phyloP scores from a whole-genome alignment of 2,113 vertebrate genomes.

The Junco hyemalis region DNA sequence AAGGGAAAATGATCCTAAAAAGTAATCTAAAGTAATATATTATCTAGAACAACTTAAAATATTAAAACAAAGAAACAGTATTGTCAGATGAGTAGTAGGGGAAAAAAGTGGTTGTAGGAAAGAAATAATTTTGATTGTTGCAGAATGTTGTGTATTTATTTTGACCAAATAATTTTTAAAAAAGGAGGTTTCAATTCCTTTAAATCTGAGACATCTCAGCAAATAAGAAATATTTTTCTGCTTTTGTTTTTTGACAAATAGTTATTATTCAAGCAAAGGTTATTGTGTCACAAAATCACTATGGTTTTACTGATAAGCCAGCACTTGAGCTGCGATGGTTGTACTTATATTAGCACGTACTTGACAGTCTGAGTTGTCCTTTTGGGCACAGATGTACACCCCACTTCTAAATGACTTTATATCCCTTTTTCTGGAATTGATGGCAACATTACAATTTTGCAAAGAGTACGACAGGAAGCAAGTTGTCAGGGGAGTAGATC shows the following conservation, averaged over 20 bases:
- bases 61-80: background rate
- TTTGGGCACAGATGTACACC: background rate
- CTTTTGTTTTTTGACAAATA: background rate
- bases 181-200: background rate
- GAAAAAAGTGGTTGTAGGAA: background rate
- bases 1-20: background rate
- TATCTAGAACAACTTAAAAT: background rate
- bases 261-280: background rate
- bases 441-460: background rate
- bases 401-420: background rate
- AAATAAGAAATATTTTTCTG: background rate
- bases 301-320: background rate
- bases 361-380: background rate
- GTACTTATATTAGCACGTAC: background rate
- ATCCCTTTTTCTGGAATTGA: background rate
- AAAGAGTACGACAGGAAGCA: background rate
- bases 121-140: background rate
- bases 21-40: background rate
- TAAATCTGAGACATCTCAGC: background rate
- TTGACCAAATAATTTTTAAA: background rate
- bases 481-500: background rate
- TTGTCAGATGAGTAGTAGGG: background rate
- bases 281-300: background rate
- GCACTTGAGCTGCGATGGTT: background rate
- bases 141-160: background rate